Conservation (phyloP, 2,888 invertebrate species). For the Erannis defoliaria region DNA sequence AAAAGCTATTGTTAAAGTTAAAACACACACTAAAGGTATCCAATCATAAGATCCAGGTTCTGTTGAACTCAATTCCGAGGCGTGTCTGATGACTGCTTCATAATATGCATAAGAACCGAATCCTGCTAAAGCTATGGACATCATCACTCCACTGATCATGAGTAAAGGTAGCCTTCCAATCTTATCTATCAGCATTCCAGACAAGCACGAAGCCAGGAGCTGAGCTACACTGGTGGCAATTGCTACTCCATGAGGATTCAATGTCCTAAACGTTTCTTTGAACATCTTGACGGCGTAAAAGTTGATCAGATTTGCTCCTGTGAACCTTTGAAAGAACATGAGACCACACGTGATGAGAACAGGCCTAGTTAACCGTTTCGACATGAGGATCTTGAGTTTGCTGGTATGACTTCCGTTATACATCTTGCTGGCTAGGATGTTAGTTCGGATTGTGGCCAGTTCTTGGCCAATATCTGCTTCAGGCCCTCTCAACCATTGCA, state of each 20-base stretch:
- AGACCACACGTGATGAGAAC: constrained; percentile 93
- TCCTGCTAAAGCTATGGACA: constrained; percentile 93
- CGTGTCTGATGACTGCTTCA: constrained; percentile 86
- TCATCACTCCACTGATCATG: constrained; percentile 93
- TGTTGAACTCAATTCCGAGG: constrained; percentile 63
- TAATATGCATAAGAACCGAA: constrained; percentile 95
- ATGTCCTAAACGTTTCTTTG: constrained; percentile 92
- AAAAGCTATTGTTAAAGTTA: constrained; percentile 94
- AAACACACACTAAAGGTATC: constrained; percentile 94
- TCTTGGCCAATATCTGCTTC: constrained; percentile 92
- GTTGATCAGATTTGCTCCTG: constrained; percentile 88
- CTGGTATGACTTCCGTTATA: constrained; percentile 70
- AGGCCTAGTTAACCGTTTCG: constrained; percentile 87
- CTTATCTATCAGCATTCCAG: constrained; percentile 94
- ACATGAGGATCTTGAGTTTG: constrained; percentile 71
- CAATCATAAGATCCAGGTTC: constrained; percentile 89
- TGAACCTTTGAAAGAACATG: constrained; percentile 95
- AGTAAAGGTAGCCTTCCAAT: constrained; percentile 94
- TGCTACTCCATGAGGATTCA: constrained; percentile 93
- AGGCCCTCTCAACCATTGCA: constrained; percentile 93
- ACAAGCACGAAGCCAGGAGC: constrained; percentile 92
- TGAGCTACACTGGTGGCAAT: constrained; percentile 94
- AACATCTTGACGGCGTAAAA: constrained; percentile 94
- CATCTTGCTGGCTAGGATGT: constrained; percentile 85
- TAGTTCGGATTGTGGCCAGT: constrained; percentile 90